Conservation (phyloP, 1,140 invertebrate species). For the Cydia splendana region DNA sequence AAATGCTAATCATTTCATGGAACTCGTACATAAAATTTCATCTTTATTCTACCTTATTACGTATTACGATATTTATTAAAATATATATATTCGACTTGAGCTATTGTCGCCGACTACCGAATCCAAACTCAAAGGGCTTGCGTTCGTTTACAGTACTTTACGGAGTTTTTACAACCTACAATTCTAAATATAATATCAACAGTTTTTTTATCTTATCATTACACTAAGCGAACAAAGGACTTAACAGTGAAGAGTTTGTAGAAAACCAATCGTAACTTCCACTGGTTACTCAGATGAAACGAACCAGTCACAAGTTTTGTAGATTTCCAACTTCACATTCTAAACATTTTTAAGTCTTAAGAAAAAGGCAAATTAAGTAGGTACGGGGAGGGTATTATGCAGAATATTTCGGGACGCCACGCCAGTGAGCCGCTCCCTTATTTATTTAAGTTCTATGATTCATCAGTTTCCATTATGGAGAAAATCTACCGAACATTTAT, state of each 20-base stretch:
- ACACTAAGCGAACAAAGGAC: no score
- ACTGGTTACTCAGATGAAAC: no score
- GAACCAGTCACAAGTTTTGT: no score
- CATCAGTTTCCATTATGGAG: constrained; percentile 22
- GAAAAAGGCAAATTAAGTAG: constrained; percentile 4
- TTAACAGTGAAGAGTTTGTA: not conserved
- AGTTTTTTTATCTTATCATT: not conserved
- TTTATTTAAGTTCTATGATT: constrained; percentile 20
- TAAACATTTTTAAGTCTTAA: constrained; percentile 4
- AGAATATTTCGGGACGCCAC: not conserved
- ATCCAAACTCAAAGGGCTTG: no score
- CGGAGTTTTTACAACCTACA: not conserved
- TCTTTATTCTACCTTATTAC: no score
- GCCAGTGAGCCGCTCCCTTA: not conserved
- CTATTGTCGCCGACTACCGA: no score
- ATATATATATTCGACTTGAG: no score
- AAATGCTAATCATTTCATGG: no score
- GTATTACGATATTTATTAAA: no score
- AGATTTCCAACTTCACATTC: not conserved
- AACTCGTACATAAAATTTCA: no score
- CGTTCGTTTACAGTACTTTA: no score
- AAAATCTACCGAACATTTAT: constrained; percentile 18
- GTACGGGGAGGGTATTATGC: not conserved
- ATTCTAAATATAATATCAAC: no score
- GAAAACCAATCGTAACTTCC: not conserved